Evolutionary conservation across 2,113 vertebrate genomes (phyloP), one percentile per base, ranked within the genome.

Genomic region (Clupea harengus): DNA sequence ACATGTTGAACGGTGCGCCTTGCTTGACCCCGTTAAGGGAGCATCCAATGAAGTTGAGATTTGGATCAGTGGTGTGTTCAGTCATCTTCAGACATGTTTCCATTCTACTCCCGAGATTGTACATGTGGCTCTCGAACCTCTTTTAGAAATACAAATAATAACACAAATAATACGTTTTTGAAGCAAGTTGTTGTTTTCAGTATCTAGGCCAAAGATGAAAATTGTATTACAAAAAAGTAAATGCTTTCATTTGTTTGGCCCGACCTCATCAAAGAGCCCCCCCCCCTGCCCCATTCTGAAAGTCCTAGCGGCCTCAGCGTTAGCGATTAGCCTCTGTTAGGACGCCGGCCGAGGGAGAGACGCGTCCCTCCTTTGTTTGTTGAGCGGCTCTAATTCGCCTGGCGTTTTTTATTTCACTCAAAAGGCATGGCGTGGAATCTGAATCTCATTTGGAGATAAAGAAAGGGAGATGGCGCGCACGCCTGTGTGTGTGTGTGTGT

Each of bases 361-460:
- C 64, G 64, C 64, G 64, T 72, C 64, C 25, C 25, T 10, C 15
- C 64, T 78, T 39, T 78, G 28, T 78, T 78, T 32, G 25, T 78
- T 5, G 28, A 78, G 72, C 52, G 13, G 49, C 82, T 39, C 32
- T 28, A 54, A 20, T 83, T 67, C 57, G 20, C 54, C 32, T 11
- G 39, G 2, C 39, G 17, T 22, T 45, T 28, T 54, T 54, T 18
- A 1, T 13, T 54, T 64, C 6, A 32, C 72, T 78, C 91, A 86
- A 92, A 93, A 88, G 87, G 81, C 92, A 88, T 90, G 81, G 91
- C 91, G 86, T 93, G 94, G 95, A 94, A 95, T 95, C 91, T 91
- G 85, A 94, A 95, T 95, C 91, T 93, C 88, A 88, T 94, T 94
- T 94, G 92, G 89, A 91, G 92, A 96, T 95, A 94, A 93, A 93